Evolutionary conservation across 2,113 vertebrate species (phyloP).

Genomic region (Rhipidura dahli): DNA sequence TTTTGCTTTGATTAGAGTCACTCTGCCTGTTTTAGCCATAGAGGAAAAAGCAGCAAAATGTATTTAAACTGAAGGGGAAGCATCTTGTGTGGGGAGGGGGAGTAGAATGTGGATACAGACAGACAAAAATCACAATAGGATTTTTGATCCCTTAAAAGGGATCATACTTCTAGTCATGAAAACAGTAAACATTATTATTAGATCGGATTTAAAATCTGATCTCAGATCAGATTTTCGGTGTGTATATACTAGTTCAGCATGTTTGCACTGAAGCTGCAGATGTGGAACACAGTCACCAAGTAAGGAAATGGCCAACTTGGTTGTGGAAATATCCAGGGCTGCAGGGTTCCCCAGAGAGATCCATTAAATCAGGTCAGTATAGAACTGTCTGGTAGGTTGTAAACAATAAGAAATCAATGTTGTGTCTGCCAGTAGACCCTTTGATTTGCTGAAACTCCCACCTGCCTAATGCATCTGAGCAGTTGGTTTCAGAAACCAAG

Average conservation of each 20-base stretch:
- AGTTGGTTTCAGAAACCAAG: conserved; percentile 61
- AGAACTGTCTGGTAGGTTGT: conserved; percentile 69
- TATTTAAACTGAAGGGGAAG: not conserved
- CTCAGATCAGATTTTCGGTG: not conserved
- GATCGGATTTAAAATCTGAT: not conserved
- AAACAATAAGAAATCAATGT: conserved; percentile 70
- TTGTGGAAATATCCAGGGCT: conserved; percentile 69
- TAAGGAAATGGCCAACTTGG: conserved; percentile 59
- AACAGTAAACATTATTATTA: not conserved
- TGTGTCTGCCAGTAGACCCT: conserved; percentile 67
- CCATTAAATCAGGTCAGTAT: conserved; percentile 70
- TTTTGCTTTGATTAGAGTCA: not conserved
- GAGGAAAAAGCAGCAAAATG: not conserved
- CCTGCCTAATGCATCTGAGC: conserved; percentile 69
- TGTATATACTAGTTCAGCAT: not conserved
- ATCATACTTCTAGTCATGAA: not conserved
- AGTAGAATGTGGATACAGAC: not conserved
- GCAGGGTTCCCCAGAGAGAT: conserved; percentile 67
- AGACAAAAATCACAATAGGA: not conserved
- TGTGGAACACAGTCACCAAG: conserved; percentile 24
- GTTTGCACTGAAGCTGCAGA: conserved; percentile 41
- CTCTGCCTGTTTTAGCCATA: not conserved
- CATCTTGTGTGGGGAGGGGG: not conserved
- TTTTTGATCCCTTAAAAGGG: not conserved
- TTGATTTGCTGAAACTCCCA: conserved; percentile 66